Evolutionary conservation across 30 jellyfish, hydroid and myxozoan genomes (phyloP).

Genomic region (Aurelia aurita): DNA sequence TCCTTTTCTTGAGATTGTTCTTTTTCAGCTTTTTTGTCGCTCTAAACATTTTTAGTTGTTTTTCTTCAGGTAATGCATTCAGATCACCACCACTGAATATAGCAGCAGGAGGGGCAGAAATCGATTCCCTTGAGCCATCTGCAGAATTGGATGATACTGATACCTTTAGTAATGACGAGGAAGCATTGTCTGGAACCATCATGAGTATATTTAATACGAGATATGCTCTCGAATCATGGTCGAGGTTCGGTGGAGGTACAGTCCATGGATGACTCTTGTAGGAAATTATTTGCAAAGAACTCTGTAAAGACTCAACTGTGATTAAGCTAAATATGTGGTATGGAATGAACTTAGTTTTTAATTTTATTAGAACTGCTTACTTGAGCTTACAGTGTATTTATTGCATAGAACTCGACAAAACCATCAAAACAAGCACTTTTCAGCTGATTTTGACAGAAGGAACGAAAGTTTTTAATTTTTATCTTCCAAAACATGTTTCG

Average conservation of each 20-base stretch:
- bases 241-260: constrained; percentile 16
- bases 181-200: constrained; percentile 88
- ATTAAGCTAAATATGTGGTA: too few species aligned
- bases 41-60: neutral
- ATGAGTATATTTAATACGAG: constrained; percentile 77
- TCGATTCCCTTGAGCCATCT: constrained; percentile 58
- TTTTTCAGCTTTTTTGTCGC: neutral
- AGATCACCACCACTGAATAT: constrained; percentile 61
- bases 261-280: neutral
- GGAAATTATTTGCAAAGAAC: too few species aligned
- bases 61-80: constrained; percentile 56
- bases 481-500: too few species aligned
- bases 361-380: too few species aligned
- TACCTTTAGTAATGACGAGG: constrained; percentile 70
- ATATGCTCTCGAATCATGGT: constrained; percentile 60
- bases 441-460: too few species aligned
- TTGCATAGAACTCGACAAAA: too few species aligned
- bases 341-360: too few species aligned
- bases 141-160: constrained; percentile 61
- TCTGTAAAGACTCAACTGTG: too few species aligned
- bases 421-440: too few species aligned
- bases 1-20: too few species aligned
- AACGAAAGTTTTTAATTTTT: too few species aligned
- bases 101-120: constrained; percentile 77
- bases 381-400: too few species aligned